Evolutionary conservation across 2,113 vertebrate species (phyloP).

Genomic region (Phalacrocorax pelagicus): DNA sequence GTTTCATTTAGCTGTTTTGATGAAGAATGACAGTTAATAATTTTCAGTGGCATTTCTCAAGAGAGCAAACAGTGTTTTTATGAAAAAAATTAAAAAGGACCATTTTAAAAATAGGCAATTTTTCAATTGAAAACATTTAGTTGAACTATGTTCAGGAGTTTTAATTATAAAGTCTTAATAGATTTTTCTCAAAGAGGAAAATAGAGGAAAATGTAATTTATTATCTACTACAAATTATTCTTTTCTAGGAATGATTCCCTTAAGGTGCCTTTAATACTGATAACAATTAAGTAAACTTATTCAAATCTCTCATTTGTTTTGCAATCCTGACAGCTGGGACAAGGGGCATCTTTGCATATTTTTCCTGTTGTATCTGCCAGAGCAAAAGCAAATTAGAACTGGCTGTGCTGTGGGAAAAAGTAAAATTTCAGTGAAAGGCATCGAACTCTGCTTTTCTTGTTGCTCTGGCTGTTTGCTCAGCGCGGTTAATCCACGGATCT

Average conservation of each 20-base stretch:
- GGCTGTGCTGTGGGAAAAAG: not conserved
- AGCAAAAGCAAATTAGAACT: not conserved
- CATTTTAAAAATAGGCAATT: not conserved
- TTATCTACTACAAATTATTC: not conserved
- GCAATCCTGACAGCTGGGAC: not conserved
- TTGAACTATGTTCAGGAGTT: not conserved
- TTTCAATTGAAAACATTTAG: not conserved
- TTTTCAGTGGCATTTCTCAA: not conserved
- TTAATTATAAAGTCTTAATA: conserved; percentile 21
- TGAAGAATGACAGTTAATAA: not conserved
- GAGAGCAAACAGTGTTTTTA: not conserved
- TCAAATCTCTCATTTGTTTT: conserved; percentile 9
- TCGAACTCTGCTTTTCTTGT: not conserved
- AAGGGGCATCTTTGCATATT: not conserved
- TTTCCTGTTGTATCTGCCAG: not conserved
- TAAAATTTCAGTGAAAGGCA: not conserved
- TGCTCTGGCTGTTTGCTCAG: not conserved
- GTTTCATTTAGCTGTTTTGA: not conserved
- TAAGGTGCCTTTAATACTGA: not conserved
- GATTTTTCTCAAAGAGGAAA: conserved; percentile 8
- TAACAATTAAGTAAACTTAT: conserved; percentile 28
- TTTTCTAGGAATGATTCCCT: not conserved
- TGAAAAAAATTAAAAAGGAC: not conserved
- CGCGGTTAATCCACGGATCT: not conserved
- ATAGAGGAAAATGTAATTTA: not conserved